Evolutionary conservation across 2,113 vertebrate species (phyloP).

Genomic region (Microtus montanus): DNA sequence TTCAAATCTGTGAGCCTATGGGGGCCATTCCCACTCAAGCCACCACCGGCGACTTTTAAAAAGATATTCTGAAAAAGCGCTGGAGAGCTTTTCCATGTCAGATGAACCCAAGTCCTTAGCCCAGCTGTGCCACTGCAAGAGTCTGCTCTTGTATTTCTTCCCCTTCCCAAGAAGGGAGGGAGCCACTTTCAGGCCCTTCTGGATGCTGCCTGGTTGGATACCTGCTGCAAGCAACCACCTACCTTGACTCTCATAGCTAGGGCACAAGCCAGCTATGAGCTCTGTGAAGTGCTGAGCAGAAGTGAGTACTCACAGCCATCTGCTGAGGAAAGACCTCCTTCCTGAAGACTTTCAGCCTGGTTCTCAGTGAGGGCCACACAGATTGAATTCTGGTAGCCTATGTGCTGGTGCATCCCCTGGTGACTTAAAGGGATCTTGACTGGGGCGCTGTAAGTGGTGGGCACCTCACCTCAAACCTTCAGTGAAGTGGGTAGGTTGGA

Average conservation of each 20-base stretch:
- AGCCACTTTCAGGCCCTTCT: slow-evolving; percentile 49
- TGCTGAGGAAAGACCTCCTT: background rate
- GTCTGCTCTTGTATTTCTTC: slow-evolving; percentile 56
- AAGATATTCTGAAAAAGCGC: too few species aligned
- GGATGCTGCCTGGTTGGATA: slow-evolving; percentile 44
- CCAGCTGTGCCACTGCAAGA: slow-evolving; percentile 68
- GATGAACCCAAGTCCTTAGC: slow-evolving; percentile 76
- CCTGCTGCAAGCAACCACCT: slow-evolving; percentile 57
- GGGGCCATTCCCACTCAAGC: background rate
- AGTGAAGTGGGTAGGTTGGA: slow-evolving; percentile 54
- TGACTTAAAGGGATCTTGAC: slow-evolving; percentile 45
- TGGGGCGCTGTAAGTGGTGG: background rate
- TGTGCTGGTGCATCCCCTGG: slow-evolving; percentile 20
- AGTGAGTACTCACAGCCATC: slow-evolving; percentile 4
- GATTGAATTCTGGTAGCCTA: slow-evolving; percentile 50
- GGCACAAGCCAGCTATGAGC: slow-evolving; percentile 50
- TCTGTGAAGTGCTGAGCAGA: slow-evolving; percentile 35
- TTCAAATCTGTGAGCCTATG: background rate
- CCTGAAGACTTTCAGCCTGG: too few species aligned
- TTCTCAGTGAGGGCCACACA: slow-evolving; percentile 13
- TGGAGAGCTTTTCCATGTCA: slow-evolving; percentile 51
- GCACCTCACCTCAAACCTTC: slow-evolving; percentile 24
- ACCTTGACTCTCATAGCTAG: slow-evolving; percentile 56
- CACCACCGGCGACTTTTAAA: background rate
- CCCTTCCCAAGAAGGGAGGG: slow-evolving; percentile 23